Percentiles rank a stretch among this genome's conserved stretches.
Evolutionary conservation across 2,797 vertebrate genomes (phyloP).

Genomic region (Chlorospingus flavigularis): DNA sequence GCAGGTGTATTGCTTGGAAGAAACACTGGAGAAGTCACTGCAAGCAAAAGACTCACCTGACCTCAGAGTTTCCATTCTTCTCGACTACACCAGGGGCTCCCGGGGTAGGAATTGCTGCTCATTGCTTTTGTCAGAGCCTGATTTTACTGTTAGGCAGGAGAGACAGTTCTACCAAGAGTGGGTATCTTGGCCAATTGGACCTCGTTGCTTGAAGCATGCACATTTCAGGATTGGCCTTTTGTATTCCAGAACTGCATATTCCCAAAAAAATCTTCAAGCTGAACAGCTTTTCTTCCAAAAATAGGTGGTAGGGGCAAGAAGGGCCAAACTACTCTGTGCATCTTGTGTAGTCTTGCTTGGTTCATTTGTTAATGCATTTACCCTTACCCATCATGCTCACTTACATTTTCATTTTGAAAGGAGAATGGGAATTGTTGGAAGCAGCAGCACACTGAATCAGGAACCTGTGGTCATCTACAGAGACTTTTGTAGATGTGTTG

Average conservation of each 20-base stretch:
- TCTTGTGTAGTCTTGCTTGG: background rate
- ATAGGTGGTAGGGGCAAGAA: background rate
- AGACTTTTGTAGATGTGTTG: background rate
- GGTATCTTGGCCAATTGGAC: background rate
- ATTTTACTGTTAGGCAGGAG: background rate
- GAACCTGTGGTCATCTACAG: background rate
- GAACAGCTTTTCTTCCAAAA: background rate
- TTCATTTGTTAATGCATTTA: background rate
- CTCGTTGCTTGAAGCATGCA: background rate
- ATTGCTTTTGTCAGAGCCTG: background rate
- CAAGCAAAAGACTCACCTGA: constrained; percentile 60
- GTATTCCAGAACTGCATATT: background rate
- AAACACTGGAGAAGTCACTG: constrained; percentile 82
- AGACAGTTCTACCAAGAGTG: background rate
- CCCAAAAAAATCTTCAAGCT: background rate
- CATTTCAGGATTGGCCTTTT: background rate
- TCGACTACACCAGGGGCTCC: constrained; percentile 94
- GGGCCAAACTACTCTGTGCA: background rate
- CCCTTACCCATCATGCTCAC: background rate
- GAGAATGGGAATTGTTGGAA: background rate
- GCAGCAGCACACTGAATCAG: background rate
- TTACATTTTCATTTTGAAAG: background rate
- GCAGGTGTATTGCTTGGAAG: constrained; percentile 92
- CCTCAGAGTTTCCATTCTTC: constrained; percentile 88
- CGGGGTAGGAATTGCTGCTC: constrained; percentile 74